phyloP scores from a whole-genome alignment of 2,888 invertebrate species.

The Macaria liturata region DNA sequence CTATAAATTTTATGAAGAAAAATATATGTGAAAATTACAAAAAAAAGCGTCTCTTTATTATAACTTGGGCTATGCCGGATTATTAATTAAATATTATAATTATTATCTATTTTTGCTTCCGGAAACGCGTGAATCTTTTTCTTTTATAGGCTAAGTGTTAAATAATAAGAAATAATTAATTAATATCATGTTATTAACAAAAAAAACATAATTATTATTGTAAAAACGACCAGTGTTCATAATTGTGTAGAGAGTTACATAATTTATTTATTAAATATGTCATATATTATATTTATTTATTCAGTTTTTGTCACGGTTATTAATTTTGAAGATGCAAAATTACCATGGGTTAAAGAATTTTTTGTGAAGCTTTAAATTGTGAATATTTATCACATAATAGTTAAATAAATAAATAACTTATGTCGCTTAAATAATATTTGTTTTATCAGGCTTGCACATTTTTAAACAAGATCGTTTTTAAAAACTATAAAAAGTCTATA shows the following conservation, averaged over 20 bases:
- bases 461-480: too few relatives aligned
- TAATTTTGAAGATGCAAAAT: too few relatives aligned
- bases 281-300: too few relatives aligned
- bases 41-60: constrained; percentile 69
- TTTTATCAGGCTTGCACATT: too few relatives aligned
- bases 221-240: constrained; percentile 18
- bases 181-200: constrained; percentile 19
- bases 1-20: constrained; percentile 35
- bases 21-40: constrained; percentile 39
- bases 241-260: constrained; percentile 2
- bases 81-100: constrained; percentile 24
- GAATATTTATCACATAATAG: neutral
- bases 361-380: neutral
- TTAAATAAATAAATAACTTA: neutral
- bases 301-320: too few relatives aligned
- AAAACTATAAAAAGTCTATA: too few relatives aligned
- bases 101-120: constrained; percentile 55
- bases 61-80: constrained; percentile 76
- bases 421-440: too few relatives aligned
- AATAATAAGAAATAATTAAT: constrained; percentile 23
- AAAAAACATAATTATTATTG: constrained; percentile 16
- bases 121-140: constrained; percentile 45
- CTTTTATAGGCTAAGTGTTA: constrained; percentile 29
- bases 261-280: neutral
- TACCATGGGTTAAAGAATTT: too few relatives aligned